Conservation (phyloP, 2,797 vertebrate species). For the Enteromius radiatus region DNA sequence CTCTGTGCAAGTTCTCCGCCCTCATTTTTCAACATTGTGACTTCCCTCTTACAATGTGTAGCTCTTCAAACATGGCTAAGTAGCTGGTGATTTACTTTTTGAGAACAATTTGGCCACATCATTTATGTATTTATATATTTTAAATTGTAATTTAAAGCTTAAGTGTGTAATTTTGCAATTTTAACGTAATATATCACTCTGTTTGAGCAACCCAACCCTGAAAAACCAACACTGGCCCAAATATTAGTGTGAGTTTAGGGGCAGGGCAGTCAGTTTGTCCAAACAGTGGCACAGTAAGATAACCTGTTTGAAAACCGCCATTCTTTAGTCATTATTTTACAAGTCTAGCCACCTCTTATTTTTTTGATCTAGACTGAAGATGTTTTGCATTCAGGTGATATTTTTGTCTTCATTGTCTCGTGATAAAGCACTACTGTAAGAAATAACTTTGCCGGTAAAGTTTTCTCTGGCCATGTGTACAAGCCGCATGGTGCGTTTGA, state of each 20-base stretch:
- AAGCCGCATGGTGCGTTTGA: constrained; percentile 61
- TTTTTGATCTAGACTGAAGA: neutral
- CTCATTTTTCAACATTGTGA: constrained; percentile 11
- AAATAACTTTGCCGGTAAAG: constrained; percentile 44
- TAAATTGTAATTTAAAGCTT: neutral
- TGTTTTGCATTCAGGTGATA: neutral
- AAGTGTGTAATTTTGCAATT: neutral
- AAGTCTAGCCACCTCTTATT: neutral
- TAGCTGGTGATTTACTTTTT: constrained; percentile 24
- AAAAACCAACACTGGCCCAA: neutral
- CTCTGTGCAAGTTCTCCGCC: neutral
- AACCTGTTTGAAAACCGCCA: neutral
- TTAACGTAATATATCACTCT: neutral
- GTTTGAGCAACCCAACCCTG: neutral
- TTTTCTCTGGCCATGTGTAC: constrained; percentile 50
- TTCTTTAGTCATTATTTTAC: neutral
- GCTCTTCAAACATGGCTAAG: neutral
- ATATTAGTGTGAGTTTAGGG: neutral
- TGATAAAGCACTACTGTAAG: constrained; percentile 33
- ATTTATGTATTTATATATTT: neutral
- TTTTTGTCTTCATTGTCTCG: constrained; percentile 22
- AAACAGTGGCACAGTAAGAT: neutral
- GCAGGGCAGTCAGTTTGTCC: neutral
- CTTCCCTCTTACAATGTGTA: neutral
- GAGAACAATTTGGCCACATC: neutral